phyloP scores from a whole-genome alignment of 2,797 vertebrate species.

The Eremophila alpestris region DNA sequence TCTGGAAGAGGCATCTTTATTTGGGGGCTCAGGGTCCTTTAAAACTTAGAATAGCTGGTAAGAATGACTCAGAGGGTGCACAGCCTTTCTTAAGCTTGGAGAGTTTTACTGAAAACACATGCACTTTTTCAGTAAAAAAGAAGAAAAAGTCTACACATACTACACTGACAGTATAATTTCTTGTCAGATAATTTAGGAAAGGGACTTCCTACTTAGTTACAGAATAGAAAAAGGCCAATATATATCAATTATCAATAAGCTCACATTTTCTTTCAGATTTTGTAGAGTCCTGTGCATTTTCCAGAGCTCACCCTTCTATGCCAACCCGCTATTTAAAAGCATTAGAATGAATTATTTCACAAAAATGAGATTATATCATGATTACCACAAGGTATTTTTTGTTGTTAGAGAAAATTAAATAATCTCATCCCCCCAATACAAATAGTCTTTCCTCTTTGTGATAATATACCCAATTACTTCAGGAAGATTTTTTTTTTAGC shows the following conservation, averaged over 20 bases:
- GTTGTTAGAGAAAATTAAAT: not conserved
- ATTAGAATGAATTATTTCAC: not conserved
- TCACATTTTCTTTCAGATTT: not conserved
- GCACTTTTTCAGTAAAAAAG: not conserved
- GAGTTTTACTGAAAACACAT: not conserved
- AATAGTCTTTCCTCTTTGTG: not conserved
- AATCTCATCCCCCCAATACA: not conserved
- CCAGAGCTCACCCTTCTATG: not conserved
- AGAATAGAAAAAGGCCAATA: not conserved
- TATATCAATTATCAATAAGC: not conserved
- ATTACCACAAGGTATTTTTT: not conserved
- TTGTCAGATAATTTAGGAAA: not conserved
- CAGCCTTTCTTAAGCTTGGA: not conserved
- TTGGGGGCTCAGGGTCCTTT: not conserved
- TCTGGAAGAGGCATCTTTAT: not conserved
- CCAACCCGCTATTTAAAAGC: not conserved
- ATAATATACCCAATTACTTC: not conserved
- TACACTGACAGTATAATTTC: not conserved
- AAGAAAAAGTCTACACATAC: not conserved
- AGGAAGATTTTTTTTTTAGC: not conserved
- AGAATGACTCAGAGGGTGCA: not conserved
- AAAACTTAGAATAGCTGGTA: not conserved
- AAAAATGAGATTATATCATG: not conserved
- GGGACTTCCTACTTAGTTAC: not conserved
- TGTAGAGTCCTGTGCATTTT: not conserved